Conservation (phyloP, 1,140 invertebrate species). For the Drosophila obscura region DNA sequence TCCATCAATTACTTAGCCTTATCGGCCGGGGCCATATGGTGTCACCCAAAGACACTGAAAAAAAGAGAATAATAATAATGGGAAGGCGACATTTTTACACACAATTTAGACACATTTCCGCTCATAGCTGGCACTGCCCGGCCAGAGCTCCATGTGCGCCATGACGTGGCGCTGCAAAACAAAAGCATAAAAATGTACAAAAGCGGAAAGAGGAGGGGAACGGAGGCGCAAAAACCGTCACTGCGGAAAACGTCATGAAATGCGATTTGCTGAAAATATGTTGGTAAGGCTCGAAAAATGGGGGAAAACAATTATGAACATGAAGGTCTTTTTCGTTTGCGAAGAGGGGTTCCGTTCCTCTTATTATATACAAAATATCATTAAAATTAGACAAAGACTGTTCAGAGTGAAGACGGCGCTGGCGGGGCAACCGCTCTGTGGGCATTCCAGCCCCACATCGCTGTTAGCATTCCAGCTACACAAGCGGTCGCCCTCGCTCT, state of each 20-base stretch:
- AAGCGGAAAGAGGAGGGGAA: conserved; percentile 12
- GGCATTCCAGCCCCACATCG: no score
- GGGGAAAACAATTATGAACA: conserved; percentile 2
- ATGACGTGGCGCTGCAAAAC: conserved; percentile 45
- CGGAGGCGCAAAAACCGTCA: conserved; percentile 35
- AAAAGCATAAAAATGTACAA: conserved; percentile 36
- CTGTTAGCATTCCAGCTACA: no score
- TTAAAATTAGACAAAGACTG: no score
- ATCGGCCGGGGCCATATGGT: conserved; percentile 76
- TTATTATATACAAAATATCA: no score
- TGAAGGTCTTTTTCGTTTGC: no score
- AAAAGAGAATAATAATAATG: conserved; percentile 59
- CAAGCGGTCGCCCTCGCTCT: no score
- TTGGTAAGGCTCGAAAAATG: neutral
- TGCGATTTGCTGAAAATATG: conserved; percentile 46
- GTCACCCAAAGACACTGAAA: conserved; percentile 46
- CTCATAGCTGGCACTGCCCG: conserved; percentile 50
- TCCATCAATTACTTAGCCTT: conserved; percentile 78
- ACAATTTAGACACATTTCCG: conserved; percentile 81
- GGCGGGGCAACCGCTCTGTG: no score
- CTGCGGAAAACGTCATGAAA: conserved; percentile 62
- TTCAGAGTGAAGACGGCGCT: no score
- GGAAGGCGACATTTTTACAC: conserved; percentile 73
- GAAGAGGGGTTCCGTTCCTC: neutral
- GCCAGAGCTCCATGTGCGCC: conserved; percentile 58